phyloP scores from a whole-genome alignment of 2,113 vertebrate species.

The Columba livia region DNA sequence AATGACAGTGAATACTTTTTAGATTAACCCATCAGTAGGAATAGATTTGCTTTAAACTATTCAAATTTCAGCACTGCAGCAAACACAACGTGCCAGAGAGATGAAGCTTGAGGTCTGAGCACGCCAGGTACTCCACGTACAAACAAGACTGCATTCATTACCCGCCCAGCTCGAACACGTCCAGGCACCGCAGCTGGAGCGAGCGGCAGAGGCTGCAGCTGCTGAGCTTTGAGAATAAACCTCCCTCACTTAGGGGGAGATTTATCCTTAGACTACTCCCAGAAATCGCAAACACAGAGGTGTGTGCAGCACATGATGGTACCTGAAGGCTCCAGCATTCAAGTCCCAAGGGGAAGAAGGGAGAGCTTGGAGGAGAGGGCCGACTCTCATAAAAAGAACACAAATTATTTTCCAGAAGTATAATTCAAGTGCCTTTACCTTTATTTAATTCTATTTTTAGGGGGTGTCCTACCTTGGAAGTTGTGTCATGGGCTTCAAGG shows the following conservation, averaged over 20 bases:
- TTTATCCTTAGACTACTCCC: not conserved
- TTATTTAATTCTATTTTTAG: not conserved
- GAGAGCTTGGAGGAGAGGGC: not conserved
- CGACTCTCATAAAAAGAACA: not conserved
- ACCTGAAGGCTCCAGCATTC: not conserved
- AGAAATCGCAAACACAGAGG: not conserved
- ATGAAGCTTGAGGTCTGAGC: not conserved
- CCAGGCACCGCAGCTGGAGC: not conserved
- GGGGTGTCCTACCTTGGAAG: not conserved
- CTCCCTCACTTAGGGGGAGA: not conserved
- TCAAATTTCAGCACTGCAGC: not conserved
- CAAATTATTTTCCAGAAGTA: not conserved
- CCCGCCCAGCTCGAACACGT: not conserved
- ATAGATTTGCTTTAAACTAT: not conserved
- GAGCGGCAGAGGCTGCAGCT: fast-evolving
- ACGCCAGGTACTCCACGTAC: too few relatives aligned
- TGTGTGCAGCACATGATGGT: not conserved
- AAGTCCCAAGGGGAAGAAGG: not conserved
- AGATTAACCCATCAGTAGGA: not conserved
- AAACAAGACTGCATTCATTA: not conserved
- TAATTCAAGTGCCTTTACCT: not conserved
- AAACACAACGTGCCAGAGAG: not conserved
- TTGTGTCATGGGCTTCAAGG: not conserved
- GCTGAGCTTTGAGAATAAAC: not conserved
- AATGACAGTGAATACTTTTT: not conserved